Evolutionary conservation across 2,888 invertebrate species (phyloP), one percentile per base, ranked within the genome.

Genomic region (Ectemnius cavifrons): DNA sequence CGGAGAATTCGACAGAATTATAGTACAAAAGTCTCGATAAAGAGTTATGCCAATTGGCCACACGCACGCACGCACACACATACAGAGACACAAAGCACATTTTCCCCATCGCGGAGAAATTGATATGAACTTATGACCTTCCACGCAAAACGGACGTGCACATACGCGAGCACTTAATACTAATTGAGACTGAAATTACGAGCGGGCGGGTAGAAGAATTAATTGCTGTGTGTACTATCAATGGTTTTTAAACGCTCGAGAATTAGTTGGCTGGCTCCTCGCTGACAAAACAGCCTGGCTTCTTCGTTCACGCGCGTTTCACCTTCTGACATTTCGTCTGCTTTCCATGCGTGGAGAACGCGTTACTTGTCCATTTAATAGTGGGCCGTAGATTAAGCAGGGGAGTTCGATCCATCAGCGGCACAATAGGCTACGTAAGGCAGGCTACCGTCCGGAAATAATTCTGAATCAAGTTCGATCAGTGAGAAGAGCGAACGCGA

Each of bases 181-280:
- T 77, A 77, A 78, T 78, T 73, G 78, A 77, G 63, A 52, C 58
- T 57, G 58, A 61, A 73, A 68, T 78, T 77, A 77, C 71, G 28
- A 61, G 56, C 77, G 45, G 20, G 60, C 57, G 71, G 62, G 63
- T 68, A 67, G 67, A 37, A 37, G 37, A 71, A 69, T 61, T 66
- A 61, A 65, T 62, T 63, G 28, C 58, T 20, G 47, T 63, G 56
- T 16, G 23, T 56, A 73, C 73, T 58, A 47, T 67, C 52, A 65
- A 16, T 16, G 63, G 28, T 37, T 16, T 37, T 56, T 11, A 20
- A 23, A 49, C 56, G 61, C 57, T 60, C n/a, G 28, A 14, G 14
- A 4, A 11, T n/a, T 4, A 28, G 11, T 37, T 11, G 27, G 28
- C 16, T 45, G 4, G 23, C 13, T 4, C 37, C 8, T 37, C 8